phyloP scores from a whole-genome alignment of 2,888 invertebrate species.

The Unio delphinus region DNA sequence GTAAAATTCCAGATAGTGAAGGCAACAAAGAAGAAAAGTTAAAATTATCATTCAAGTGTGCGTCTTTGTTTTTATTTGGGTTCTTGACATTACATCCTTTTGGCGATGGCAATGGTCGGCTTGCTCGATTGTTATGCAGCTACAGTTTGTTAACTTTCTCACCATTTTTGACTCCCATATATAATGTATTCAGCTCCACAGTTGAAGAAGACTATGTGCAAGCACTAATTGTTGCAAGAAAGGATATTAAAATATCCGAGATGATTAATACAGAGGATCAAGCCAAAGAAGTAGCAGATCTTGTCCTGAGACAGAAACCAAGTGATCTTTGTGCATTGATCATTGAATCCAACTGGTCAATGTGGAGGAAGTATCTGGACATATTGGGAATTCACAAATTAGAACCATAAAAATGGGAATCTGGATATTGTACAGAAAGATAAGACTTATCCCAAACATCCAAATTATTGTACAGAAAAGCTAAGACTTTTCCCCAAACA shows the following conservation, averaged over 20 bases:
- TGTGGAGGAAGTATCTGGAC: slow-evolving; percentile 4
- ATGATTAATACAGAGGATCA: neutral
- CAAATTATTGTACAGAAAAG: too few species aligned
- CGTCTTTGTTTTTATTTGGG: slow-evolving; percentile 7
- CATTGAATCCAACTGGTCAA: slow-evolving; percentile 10
- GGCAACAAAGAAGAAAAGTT: neutral
- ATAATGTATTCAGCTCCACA: slow-evolving; percentile 14
- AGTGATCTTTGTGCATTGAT: slow-evolving; percentile 13
- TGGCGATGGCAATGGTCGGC: slow-evolving; percentile 14
- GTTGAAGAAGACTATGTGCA: slow-evolving; percentile 10
- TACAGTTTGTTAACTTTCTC: slow-evolving; percentile 13
- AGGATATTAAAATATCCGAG: neutral
- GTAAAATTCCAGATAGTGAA: neutral
- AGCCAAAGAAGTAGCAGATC: neutral
- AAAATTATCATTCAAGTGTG: slow-evolving; percentile 8
- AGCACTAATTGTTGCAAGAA: slow-evolving; percentile 8
- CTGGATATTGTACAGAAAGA: neutral
- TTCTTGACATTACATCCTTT: slow-evolving; percentile 14
- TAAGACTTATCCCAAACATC: neutral
- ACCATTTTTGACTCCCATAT: slow-evolving; percentile 16
- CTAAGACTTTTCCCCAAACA: neutral
- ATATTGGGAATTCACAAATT: neutral
- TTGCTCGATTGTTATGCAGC: slow-evolving; percentile 11
- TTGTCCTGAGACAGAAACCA: slow-evolving; percentile 6
- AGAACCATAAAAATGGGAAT: slow-evolving; percentile 3